Evolutionary conservation across 2,113 vertebrate species (phyloP), one percentile per base, ranked within the genome.

Genomic region (Alouatta palliata): DNA sequence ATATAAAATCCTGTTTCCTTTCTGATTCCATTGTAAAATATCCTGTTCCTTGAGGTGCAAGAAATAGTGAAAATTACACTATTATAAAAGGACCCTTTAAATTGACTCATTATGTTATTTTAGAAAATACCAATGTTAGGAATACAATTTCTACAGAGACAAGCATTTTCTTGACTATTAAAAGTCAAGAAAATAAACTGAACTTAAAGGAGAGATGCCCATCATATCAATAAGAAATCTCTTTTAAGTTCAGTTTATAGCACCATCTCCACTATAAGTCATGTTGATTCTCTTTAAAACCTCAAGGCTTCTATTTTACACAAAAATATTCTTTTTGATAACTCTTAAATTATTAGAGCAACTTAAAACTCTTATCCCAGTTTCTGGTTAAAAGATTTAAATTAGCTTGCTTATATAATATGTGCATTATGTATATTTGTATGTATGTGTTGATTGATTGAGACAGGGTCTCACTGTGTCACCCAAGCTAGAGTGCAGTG

Each of bases 1-100:
- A 52, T n/a, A 61, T 40, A 76, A 95, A 83, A 75, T 77, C 14
- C 30, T 70, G 80, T 91, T 87, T 89, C 75, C 19, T 47, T 75
- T 40, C 89, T 66, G 70, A 93, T 70, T 73, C n/a, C 16, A 79
- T 64, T 68, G 75, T 27, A 87, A 96, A 83, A 81, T 66, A 56
- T 10, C 19, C 32, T 83, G 21, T 73, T 71, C 80, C 68, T 82
- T 82, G 35, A 79, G 35, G 45, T 47, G 8, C 21, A 79, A 52
- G 61, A 93, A 95, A 90, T 76, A 89, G 58, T 80, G 56, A 93
- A 90, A 91, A 83, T 19, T 71, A 83, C 75, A 58, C 23, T n/a
- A 20, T 70, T 87, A 94, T 25, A 70, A 87, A 87, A 85, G 45
- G 14, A 76, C 23, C 9, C 54, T 89, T 80, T 81, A 47, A 54